Evolutionary conservation across 2,888 invertebrate species (phyloP).

Genomic region (Syrista parreyssii): DNA sequence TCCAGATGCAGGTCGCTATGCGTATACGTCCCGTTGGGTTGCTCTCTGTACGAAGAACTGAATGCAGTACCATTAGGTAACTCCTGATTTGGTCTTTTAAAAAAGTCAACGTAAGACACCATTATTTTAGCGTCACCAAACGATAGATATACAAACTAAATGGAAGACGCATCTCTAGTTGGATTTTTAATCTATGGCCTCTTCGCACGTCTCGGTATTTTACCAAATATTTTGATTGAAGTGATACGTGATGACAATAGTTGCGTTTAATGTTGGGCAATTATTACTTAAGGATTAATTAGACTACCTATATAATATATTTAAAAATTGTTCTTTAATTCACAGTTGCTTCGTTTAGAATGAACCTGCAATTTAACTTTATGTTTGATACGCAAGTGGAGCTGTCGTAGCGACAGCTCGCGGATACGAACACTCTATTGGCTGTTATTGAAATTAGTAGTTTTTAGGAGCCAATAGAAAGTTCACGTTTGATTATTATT

Average conservation of each 20-base stretch:
- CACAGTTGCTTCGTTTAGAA: neutral
- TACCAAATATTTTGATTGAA: neutral
- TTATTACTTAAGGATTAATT: neutral
- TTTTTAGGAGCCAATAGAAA: neutral
- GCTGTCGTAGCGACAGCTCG: too few species aligned
- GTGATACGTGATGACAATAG: neutral
- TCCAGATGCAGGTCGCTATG: neutral
- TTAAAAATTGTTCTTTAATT: neutral
- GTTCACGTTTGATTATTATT: neutral
- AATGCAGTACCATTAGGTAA: constrained; percentile 46
- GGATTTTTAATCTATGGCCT: neutral
- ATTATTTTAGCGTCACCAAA: constrained; percentile 4
- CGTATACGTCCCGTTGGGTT: constrained; percentile 16
- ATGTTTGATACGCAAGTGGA: neutral
- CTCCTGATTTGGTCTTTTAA: constrained; percentile 42
- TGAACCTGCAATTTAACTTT: neutral
- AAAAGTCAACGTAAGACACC: constrained; percentile 23
- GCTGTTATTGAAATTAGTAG: neutral
- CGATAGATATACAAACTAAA: neutral
- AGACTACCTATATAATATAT: neutral
- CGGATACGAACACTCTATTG: neutral
- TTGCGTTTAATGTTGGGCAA: neutral
- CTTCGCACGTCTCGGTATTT: neutral
- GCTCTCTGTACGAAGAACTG: constrained; percentile 47
- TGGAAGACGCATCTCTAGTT: neutral